Base-by-base conservation (phyloP, 2,888 invertebrate genomes). In the Leistus spinibarbis region DNA sequence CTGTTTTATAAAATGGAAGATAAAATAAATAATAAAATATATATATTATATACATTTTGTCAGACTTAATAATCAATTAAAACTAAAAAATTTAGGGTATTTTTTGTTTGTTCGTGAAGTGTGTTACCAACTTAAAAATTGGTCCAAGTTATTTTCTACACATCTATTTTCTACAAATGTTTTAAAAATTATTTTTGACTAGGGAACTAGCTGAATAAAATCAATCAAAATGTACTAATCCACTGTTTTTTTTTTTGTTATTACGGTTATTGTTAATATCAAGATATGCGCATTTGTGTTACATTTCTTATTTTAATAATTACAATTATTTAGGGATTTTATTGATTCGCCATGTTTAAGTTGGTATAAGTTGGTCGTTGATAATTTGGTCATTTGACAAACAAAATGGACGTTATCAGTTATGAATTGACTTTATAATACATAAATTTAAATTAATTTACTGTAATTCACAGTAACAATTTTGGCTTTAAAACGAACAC, bases 161-260 rank as follows among this genome's bases (percentile, higher is more conserved):
- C 65, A 63, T 64, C 71, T 71, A 17, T 56, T 54, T 23, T 71
- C 71, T 71, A 71, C 71, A 73, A 57, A 66, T 60, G 67, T 73
- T 73, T 73, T 40, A 66, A 60, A 73, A 73, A 57, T 65, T 67
- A 66, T 64, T 53, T 60, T 62, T 73, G 73, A 73, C 73, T 73
- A 73, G 67, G 60, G 13, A n/a, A 67, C 73, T 73, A 73, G 73
- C 73, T 67, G 73, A 66, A 73, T 62, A 57, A 73, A 72, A 73
- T 57, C 23, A 67, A 40, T 40, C 40, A 40, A 10, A 7, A 40
- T 7, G n/a, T 22, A 10, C 71, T 71, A 71, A 64, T 20, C 23
- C 62, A 70, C 40, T 57, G 62, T 69, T n/a, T n/a, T n/a, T n/a
- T n/a, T n/a, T n/a, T n/a, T n/a, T 70, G 69, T 69, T 60, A 65